Conservation (phyloP, 2,113 vertebrate species). For the Chaetorhynchus papuensis region DNA sequence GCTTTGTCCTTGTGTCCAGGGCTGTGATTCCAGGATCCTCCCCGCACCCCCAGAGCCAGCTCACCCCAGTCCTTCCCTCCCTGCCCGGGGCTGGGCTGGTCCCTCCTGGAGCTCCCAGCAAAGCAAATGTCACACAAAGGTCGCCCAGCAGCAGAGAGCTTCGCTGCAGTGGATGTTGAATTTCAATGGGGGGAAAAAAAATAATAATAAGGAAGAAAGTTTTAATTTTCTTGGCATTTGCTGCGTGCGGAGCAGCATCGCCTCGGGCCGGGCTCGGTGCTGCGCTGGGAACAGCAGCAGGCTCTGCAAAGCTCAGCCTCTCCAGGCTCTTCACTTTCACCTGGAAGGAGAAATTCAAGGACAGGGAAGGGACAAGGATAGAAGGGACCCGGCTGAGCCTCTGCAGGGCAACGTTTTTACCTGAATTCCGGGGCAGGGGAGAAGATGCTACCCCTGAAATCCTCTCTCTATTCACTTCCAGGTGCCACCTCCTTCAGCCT, state of each 20-base stretch:
- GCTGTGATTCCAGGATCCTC: not conserved
- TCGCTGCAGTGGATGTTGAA: not conserved
- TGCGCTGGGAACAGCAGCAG: not conserved
- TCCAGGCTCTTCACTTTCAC: not conserved
- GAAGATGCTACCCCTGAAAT: not conserved
- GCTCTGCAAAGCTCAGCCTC: not conserved
- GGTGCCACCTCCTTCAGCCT: not conserved
- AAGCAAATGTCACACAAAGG: conserved; percentile 56
- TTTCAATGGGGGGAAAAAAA: not conserved
- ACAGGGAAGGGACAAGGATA: not conserved
- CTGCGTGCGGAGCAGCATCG: not conserved
- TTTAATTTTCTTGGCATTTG: conserved; percentile 50
- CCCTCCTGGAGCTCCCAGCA: not conserved
- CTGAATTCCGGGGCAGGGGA: not conserved
- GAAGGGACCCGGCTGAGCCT: not conserved
- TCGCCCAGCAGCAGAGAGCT: conserved; percentile 13
- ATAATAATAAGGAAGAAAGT: not conserved
- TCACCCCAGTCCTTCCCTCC: not conserved
- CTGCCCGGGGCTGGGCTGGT: not conserved
- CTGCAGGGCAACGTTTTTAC: not conserved
- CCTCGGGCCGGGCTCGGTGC: conserved; percentile 28
- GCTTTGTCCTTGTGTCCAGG: not conserved
- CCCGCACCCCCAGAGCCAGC: not conserved
- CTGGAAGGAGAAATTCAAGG: not conserved
- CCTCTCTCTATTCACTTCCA: not conserved